Evolutionary conservation across 2,888 invertebrate species (phyloP).

Genomic region (Sminthurides aquaticus): DNA sequence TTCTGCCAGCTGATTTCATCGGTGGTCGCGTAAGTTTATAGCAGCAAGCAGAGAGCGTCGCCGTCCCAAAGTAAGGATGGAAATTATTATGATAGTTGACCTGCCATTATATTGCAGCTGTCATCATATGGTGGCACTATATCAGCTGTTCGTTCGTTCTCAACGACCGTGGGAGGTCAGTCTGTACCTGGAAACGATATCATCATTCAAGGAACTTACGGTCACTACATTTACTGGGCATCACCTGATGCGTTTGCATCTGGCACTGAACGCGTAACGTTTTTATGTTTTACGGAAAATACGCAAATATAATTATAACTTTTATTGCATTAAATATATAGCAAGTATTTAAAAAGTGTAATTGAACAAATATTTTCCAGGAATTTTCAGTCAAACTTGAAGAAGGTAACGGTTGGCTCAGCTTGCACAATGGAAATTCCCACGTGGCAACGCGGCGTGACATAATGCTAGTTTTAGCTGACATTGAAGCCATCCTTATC

Average conservation of each 20-base stretch:
- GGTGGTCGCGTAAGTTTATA: neutral
- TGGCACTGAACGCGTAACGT: too few species aligned
- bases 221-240: constrained; percentile 4
- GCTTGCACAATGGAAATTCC: neutral
- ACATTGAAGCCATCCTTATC: constrained; percentile 30
- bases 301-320: too few species aligned
- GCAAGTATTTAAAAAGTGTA: too few species aligned
- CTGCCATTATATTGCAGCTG: too few species aligned
- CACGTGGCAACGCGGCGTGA: constrained; percentile 26
- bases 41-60: too few species aligned
- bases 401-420: constrained; percentile 23
- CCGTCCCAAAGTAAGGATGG: too few species aligned
- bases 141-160: neutral
- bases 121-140: neutral
- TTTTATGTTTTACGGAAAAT: too few species aligned
- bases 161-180: neutral
- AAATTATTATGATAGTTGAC: too few species aligned
- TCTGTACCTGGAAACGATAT: constrained; percentile 3
- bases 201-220: constrained; percentile 4
- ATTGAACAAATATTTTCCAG: too few species aligned
- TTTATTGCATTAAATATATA: too few species aligned
- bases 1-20: neutral
- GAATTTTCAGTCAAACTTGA: neutral
- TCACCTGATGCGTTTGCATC: neutral
- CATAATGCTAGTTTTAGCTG: constrained; percentile 33